Percentiles rank a stretch among this genome's conserved stretches.
Evolutionary conservation across 2,797 vertebrate species (phyloP).

Genomic region (Periparus ater): DNA sequence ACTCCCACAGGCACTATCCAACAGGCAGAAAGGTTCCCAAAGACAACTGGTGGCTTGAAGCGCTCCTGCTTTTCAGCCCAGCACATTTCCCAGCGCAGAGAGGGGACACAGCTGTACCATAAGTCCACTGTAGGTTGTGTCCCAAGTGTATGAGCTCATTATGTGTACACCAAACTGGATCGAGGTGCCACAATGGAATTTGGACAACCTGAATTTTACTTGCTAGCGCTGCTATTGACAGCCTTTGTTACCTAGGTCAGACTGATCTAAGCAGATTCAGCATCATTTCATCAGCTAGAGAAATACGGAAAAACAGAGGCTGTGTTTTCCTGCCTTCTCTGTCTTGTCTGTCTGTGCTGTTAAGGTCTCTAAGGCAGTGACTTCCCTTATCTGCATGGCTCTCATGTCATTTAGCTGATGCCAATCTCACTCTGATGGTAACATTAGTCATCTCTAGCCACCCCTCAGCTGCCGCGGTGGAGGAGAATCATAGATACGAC

Average conservation of each 20-base stretch:
- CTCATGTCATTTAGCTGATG: background rate
- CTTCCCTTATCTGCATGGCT: background rate
- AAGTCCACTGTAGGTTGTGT: background rate
- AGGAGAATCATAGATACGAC: background rate
- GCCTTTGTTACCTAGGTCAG: background rate
- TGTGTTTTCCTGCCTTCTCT: background rate
- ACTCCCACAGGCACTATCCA: background rate
- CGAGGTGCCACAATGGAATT: rapidly evolving
- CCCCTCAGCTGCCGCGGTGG: background rate
- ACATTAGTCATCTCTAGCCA: background rate
- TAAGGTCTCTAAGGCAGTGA: background rate
- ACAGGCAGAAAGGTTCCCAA: background rate
- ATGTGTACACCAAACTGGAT: background rate
- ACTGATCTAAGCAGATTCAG: background rate
- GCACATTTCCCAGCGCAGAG: background rate
- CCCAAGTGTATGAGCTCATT: rapidly evolving
- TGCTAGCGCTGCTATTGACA: background rate
- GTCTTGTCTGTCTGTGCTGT: background rate
- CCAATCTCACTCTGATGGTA: background rate
- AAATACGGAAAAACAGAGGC: background rate
- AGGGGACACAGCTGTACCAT: background rate
- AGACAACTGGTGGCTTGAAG: background rate
- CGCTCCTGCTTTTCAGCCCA: background rate
- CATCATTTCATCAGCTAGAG: background rate
- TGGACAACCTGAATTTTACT: background rate